Evolutionary conservation across 2,797 vertebrate genomes (phyloP), one percentile per base, ranked within the genome.

Genomic region (Momotus momota): DNA sequence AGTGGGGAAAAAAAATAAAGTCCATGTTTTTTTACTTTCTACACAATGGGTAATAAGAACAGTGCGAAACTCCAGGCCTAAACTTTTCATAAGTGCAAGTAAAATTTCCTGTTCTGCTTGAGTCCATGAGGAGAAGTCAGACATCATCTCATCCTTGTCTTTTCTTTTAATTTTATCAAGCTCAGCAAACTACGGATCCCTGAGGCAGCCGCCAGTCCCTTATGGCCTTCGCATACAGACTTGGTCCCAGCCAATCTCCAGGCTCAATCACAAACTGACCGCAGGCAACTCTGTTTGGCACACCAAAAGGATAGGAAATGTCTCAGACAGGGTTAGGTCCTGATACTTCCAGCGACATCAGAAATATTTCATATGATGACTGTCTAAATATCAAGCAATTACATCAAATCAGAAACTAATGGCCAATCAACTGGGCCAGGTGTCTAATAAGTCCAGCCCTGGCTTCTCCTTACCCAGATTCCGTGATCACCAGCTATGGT

Each of bases 151-250:
- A 67, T 46, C 23, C 17, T 35, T 51, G 33, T 33, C 58, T 66
- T 58, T 6, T 88, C 62, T 73, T 70, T 67, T 26, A 18, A 45
- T 66, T 79, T 81, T 18, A 45, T 26, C 19, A 88, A 86, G 38
- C 8, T 22, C 25, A 46, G 64, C 38, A 60, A 66, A 33, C 8
- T 8, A 1, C 7, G 1, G 2, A 31, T 33, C 27, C 60, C 29
- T 0, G 0, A 49, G 40, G 46, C 58, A 66, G 18, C 23, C 62
- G 18, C 23, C 62, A 85, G 57, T 10, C 19, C 40, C 3, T 0
- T 0, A 0, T 3, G 41, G 17, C n/a, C 35, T 75, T 88, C 3
- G 1, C 25, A 31, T 10, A 1, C 0, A 1, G 18, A 12, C 45
- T 78, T 3, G 0, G 23, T 43, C 10, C 16, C 60, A 67, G 20